Evolutionary conservation across 2,888 invertebrate species (phyloP).

Genomic region (Pyrrhia umbra): DNA sequence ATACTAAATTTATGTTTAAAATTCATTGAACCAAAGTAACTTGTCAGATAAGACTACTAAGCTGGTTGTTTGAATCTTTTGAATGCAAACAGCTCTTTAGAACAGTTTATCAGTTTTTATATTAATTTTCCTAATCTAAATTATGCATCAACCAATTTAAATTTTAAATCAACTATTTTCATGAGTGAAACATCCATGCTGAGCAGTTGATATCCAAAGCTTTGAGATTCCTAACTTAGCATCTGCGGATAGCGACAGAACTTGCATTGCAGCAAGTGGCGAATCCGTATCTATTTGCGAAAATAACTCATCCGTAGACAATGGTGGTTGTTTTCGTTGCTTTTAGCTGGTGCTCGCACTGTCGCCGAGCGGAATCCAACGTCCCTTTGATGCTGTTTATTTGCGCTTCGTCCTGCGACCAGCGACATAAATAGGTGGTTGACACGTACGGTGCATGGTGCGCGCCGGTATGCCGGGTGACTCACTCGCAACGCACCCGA

Average conservation of each 20-base stretch:
- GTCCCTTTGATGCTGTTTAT: conserved; percentile 90
- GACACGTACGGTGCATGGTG: conserved; percentile 86
- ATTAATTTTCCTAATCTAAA: conserved; percentile 13
- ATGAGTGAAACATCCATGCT: not conserved
- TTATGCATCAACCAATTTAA: conserved; percentile 26
- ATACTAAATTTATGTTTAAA: not conserved
- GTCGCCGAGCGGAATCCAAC: conserved; percentile 82
- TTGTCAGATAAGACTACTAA: not conserved
- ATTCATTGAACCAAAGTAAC: conserved; percentile 1
- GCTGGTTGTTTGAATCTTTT: not conserved
- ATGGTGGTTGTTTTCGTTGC: conserved; percentile 86
- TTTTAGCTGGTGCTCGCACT: conserved; percentile 72
- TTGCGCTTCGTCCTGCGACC: conserved; percentile 88
- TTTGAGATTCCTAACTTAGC: conserved; percentile 47
- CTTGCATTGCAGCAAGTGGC: conserved; percentile 51
- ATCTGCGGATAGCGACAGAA: conserved; percentile 51
- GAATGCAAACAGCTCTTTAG: conserved; percentile 1
- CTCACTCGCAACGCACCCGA: conserved; percentile 79
- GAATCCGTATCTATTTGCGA: conserved; percentile 82
- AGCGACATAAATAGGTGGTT: conserved; percentile 89
- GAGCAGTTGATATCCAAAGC: conserved; percentile 19
- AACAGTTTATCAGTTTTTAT: conserved; percentile 18
- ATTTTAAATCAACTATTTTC: conserved; percentile 14
- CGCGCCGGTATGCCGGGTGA: conserved; percentile 82
- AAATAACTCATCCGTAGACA: conserved; percentile 89